Conservation (phyloP, 1,140 invertebrate species). For the Cyclina sinensis region DNA sequence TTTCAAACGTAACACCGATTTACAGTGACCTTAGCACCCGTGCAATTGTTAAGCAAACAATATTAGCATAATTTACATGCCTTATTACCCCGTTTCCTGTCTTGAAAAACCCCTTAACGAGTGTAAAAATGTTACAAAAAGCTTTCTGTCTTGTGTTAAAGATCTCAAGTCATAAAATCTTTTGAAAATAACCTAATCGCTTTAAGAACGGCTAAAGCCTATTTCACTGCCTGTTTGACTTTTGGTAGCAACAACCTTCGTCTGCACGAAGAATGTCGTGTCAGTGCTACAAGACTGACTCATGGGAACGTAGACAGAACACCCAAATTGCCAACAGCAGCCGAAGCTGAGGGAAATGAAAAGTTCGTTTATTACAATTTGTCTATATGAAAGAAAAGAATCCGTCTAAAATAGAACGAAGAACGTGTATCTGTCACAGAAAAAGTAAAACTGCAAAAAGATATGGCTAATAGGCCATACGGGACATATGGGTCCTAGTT, state of each 20-base stretch:
- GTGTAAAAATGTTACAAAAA: conserved; percentile 19
- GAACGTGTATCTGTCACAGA: not conserved
- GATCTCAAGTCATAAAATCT: conserved; percentile 14
- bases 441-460: not conserved
- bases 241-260: conserved; percentile 21
- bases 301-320: not conserved
- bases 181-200: conserved; percentile 29
- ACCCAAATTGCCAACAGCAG: not conserved
- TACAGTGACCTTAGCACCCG: not conserved
- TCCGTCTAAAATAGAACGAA: not conserved
- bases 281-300: not conserved
- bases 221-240: conserved; percentile 21
- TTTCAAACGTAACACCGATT: no score
- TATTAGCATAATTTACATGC: conserved; percentile 7
- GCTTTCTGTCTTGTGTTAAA: conserved; percentile 2
- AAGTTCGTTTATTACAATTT: no score
- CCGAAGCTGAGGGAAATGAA: no score
- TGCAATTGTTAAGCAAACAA: conserved; percentile 35
- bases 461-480: not conserved
- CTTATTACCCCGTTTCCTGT: conserved; percentile 9
- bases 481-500: no score
- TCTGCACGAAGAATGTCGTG: conserved; percentile 3
- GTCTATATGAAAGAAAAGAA: not conserved
- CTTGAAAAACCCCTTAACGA: not conserved
- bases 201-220: conserved; percentile 20